phyloP scores from a whole-genome alignment of 2,888 invertebrate species.

The Tetragonula carbonaria region DNA sequence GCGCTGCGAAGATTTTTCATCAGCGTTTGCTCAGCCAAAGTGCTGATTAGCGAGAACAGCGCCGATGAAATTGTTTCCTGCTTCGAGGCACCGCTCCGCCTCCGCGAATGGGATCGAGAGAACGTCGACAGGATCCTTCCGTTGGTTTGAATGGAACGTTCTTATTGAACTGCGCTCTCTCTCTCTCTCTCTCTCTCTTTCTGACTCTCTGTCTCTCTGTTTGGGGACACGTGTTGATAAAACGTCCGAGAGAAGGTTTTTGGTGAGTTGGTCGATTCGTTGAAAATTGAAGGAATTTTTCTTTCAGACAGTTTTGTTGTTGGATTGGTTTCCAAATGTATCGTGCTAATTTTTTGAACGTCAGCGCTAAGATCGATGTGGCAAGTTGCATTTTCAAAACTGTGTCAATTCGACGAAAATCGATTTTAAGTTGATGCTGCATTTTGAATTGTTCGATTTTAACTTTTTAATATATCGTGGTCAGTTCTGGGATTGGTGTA shows the following conservation, averaged over 20 bases:
- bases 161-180: not conserved
- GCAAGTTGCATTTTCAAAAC: no score
- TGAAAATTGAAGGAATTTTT: no score
- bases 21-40: constrained; percentile 75
- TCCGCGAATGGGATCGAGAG: not conserved
- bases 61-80: constrained; percentile 71
- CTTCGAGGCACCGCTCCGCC: constrained; percentile 1
- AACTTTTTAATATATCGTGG: no score
- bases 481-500: no score
- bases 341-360: no score
- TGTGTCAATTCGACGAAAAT: not conserved
- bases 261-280: no score
- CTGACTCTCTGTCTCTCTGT: not conserved
- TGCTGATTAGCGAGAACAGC: constrained; percentile 76
- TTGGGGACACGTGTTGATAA: not conserved
- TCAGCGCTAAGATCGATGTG: no score
- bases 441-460: not conserved
- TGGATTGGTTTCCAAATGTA: no score
- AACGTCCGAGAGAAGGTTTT: not conserved
- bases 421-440: not conserved
- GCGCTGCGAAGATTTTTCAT: constrained; percentile 75
- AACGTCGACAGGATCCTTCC: constrained; percentile 6
- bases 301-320: no score
- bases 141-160: not conserved
- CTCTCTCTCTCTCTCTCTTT: no score